Conservation (phyloP, 1,140 invertebrate species). For the Grapholita molesta region DNA sequence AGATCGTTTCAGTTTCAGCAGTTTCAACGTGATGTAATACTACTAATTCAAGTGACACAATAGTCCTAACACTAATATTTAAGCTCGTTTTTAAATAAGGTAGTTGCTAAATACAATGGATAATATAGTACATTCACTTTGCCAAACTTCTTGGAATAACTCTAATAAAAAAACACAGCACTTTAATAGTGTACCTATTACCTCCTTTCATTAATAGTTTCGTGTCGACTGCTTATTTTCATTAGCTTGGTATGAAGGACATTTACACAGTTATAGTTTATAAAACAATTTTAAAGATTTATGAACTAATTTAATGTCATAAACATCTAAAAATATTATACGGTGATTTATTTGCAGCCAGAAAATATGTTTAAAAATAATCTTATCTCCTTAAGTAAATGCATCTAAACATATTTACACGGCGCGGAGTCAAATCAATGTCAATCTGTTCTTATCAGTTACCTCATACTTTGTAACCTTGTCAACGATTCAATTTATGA, state of each 20-base stretch:
- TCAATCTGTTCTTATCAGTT: constrained; percentile 25
- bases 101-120: not conserved
- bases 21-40: no score
- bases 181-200: not conserved
- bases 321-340: not conserved
- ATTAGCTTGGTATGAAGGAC: not conserved
- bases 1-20: no score
- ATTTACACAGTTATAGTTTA: not conserved
- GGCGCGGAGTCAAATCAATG: constrained; percentile 37
- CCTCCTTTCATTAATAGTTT: not conserved
- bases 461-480: constrained; percentile 22
- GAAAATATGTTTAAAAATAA: constrained; percentile 5
- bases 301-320: no score
- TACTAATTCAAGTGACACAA: no score
- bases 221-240: not conserved
- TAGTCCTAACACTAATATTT: no score
- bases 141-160: not conserved
- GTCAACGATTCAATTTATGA: constrained; percentile 20
- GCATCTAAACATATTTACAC: not conserved
- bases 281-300: not conserved
- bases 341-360: not conserved
- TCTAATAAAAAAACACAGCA: no score
- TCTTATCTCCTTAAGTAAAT: constrained; percentile 11
- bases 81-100: constrained; percentile 27
- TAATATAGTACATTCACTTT: not conserved